phyloP scores from a whole-genome alignment of 1,140 invertebrate genomes.

The Bombus impatiens region DNA sequence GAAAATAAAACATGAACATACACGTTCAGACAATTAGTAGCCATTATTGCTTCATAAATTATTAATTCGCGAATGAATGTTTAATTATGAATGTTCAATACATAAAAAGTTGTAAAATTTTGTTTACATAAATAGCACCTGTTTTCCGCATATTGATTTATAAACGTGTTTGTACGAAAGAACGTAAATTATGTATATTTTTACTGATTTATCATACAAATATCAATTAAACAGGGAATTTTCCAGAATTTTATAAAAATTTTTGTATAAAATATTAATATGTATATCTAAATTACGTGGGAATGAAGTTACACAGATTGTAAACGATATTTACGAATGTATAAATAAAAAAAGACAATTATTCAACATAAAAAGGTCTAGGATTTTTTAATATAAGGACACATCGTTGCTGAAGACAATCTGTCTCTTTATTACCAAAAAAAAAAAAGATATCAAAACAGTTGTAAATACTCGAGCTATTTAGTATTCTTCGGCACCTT shows the following conservation, averaged over 20 bases:
- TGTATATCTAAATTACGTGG: not conserved
- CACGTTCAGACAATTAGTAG: not conserved
- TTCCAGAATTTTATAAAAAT: not conserved
- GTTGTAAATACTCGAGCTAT: not conserved
- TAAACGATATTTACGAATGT: not conserved
- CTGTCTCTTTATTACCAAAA: conserved; percentile 57
- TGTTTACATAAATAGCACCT: not conserved
- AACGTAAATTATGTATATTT: not conserved
- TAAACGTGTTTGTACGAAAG: not conserved
- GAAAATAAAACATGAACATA: not conserved
- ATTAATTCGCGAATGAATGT: not conserved
- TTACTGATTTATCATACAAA: not conserved
- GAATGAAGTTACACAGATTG: not conserved
- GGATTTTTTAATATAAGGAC: not conserved
- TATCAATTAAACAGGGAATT: not conserved
- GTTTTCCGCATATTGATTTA: not conserved
- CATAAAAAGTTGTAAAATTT: not conserved
- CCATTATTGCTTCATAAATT: not conserved
- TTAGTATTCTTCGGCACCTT: conserved; percentile 67
- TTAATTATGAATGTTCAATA: not conserved
- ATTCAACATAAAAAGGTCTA: conserved; percentile 21
- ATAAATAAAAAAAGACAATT: not conserved
- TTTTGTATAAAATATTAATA: not conserved
- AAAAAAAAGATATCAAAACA: conserved; percentile 39
- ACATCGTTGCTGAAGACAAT: not conserved